phyloP scores from a whole-genome alignment of 64 coral and sea anemone genomes.

The Pocillopora damicornis region DNA sequence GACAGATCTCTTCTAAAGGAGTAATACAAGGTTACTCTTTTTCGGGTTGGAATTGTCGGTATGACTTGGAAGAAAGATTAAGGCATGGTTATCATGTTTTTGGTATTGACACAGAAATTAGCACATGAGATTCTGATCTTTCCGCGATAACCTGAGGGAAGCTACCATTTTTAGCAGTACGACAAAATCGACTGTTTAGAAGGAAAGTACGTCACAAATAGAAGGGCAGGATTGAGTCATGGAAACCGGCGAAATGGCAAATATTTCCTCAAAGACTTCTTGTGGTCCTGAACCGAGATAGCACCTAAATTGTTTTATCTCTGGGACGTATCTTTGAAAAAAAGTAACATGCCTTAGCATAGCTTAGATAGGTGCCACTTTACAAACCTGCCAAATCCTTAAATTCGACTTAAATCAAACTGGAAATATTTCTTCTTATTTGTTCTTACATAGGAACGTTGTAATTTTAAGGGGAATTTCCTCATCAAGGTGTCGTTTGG shows the following conservation, averaged over 20 bases:
- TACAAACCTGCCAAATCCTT: no score
- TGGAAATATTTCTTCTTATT: no score
- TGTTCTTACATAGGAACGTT: no score
- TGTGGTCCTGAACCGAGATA: background rate
- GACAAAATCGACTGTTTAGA: background rate
- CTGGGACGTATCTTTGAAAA: background rate
- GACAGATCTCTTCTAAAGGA: background rate
- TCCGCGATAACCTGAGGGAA: background rate
- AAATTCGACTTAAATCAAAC: no score
- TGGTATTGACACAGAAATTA: slow-evolving; percentile 2
- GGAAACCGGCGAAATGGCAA: background rate
- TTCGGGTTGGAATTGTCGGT: background rate
- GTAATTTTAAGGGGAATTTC: no score
- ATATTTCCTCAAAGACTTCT: background rate
- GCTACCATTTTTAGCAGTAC: background rate
- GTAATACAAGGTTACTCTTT: background rate
- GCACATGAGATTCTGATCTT: background rate
- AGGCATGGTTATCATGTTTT: slow-evolving; percentile 2
- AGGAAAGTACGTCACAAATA: background rate
- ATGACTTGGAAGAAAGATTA: background rate
- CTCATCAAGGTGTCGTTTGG: no score
- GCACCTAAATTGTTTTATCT: background rate
- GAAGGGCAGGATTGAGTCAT: background rate
- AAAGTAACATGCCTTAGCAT: background rate
- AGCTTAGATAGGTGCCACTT: background rate